A percentile compares a stretch with the other conserved stretches of the same genome.
These are phyloP conservation scores for Fabriciana adippe DNA, from an alignment of 2,888 invertebrate species.

Conservation along the genomic window DNA sequence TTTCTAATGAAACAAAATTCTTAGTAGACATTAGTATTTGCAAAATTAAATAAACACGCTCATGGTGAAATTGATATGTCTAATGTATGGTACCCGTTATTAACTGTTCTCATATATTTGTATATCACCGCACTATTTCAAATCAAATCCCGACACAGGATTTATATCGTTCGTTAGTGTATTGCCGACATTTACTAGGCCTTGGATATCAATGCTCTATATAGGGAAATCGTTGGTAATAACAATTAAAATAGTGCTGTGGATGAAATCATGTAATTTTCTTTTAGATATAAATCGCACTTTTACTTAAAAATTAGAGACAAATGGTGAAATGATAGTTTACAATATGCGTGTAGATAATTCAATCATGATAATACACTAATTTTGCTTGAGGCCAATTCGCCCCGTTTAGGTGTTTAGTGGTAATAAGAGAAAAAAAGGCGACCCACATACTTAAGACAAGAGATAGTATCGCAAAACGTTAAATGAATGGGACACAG, in stretches of 20 bases:
- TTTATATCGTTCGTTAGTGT: conserved; percentile 51
- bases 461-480: conserved; percentile 67
- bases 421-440: conserved; percentile 56
- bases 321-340: conserved; percentile 60
- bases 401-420: conserved; percentile 61
- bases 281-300: background rate
- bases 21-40: background rate
- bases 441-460: conserved; percentile 68
- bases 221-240: conserved; percentile 44
- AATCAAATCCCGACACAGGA: conserved; percentile 55
- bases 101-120: conserved; percentile 58
- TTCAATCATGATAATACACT: conserved; percentile 67
- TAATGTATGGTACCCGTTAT: conserved; percentile 58
- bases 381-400: conserved; percentile 59
- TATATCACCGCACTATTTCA: conserved; percentile 55
- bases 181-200: conserved; percentile 43
- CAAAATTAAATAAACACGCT: conserved; percentile 17
- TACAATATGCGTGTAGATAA: conserved; percentile 60
- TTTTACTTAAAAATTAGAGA: conserved; percentile 2
- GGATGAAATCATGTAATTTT: conserved; percentile 14
- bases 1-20: background rate
- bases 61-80: conserved; percentile 50
- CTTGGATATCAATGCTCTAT: conserved; percentile 40
- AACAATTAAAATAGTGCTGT: conserved; percentile 40
- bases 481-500: conserved; percentile 69